Conservation (phyloP, 2,888 invertebrate genomes). For the Drosophila picticornis region DNA sequence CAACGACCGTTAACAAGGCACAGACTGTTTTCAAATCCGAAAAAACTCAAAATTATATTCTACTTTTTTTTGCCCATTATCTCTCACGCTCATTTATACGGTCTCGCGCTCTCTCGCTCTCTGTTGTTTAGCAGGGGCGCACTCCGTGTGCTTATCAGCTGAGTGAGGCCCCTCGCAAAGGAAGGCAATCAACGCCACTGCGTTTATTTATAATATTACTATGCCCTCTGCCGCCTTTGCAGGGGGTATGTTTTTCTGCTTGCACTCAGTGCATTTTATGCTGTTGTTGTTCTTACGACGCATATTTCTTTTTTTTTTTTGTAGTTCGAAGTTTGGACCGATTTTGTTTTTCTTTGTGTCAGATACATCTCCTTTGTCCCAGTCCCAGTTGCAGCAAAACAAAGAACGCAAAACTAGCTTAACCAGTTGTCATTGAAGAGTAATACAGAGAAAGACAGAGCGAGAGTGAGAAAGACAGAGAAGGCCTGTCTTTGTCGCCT, state of each 20-base stretch:
- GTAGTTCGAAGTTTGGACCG: background rate
- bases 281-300: constrained; percentile 33
- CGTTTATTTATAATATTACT: constrained; percentile 32
- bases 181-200: constrained; percentile 32
- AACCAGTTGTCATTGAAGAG: constrained; percentile 41
- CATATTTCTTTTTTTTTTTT: constrained; percentile 15
- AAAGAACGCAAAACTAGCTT: constrained; percentile 49
- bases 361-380: constrained; percentile 31
- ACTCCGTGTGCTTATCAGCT: constrained; percentile 51
- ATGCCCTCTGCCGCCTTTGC: constrained; percentile 14
- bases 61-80: constrained; percentile 45
- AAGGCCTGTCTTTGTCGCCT: background rate
- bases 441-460: background rate
- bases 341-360: constrained; percentile 33
- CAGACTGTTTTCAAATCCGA: constrained; percentile 49
- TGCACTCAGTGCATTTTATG: constrained; percentile 28
- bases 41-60: constrained; percentile 53
- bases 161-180: constrained; percentile 18
- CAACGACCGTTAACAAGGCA: constrained; percentile 50
- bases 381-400: constrained; percentile 18
- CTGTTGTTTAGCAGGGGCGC: constrained; percentile 28
- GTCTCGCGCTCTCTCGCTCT: constrained; percentile 6
- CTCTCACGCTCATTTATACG: constrained; percentile 3
- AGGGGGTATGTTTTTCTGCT: constrained; percentile 35
- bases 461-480: background rate